Conservation (phyloP, 2,797 vertebrate species). For the Ispidina lecontei region DNA sequence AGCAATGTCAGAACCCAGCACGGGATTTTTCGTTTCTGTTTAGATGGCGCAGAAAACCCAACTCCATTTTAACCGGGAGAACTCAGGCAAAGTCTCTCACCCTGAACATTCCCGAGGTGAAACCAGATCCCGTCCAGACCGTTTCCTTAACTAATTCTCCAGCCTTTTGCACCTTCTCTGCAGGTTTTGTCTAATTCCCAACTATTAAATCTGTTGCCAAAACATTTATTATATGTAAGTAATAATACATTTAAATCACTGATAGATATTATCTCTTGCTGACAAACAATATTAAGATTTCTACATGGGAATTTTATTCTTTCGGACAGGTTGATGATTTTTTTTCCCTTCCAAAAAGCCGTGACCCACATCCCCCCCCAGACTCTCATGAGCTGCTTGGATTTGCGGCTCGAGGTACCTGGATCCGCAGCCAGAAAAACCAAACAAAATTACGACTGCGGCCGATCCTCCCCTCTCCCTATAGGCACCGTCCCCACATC, state of each 20-base stretch:
- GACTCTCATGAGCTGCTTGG: neutral
- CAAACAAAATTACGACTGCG: neutral
- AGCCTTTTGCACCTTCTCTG: neutral
- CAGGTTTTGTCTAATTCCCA: neutral
- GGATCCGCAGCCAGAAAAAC: neutral
- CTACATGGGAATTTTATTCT: neutral
- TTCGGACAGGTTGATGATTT: neutral
- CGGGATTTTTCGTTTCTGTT: neutral
- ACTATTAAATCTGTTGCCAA: neutral
- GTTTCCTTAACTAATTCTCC: neutral
- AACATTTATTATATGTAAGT: neutral
- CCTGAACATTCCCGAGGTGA: neutral
- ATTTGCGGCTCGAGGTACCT: neutral
- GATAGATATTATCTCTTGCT: neutral
- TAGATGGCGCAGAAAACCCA: neutral
- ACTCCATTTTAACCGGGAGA: constrained; percentile 8
- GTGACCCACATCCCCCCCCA: neutral
- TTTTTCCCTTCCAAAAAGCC: accelerated
- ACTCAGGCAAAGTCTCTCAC: constrained; percentile 1
- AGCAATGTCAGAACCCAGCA: neutral
- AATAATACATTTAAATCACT: neutral
- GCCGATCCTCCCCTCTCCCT: neutral
- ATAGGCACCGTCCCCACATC: neutral
- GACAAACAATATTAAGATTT: neutral
- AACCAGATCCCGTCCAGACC: neutral